These are phyloP conservation scores for Verasper variegatus DNA, from an alignment of 2,113 vertebrate genomes.

Conservation along the genomic window DNA sequence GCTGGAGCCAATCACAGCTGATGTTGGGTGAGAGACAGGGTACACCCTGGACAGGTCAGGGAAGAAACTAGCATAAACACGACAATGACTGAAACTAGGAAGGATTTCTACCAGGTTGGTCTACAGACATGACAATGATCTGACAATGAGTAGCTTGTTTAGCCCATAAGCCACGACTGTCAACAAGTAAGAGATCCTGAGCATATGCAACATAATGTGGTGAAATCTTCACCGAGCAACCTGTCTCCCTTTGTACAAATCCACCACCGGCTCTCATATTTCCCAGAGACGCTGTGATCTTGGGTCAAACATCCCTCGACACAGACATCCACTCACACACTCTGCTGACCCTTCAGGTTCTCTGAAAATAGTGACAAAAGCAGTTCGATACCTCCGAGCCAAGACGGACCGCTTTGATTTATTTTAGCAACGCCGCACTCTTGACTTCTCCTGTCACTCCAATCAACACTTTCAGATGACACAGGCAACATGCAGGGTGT, in stretches of 20 bases:
- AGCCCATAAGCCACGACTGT: slow-evolving; percentile 22
- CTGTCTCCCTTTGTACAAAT: slow-evolving; percentile 51
- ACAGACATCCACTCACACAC: slow-evolving; percentile 37
- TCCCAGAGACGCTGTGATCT: slow-evolving; percentile 39
- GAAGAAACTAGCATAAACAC: slow-evolving; percentile 6
- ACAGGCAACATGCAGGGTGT: slow-evolving; percentile 32
- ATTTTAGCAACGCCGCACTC: slow-evolving; percentile 17
- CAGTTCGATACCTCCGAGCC: slow-evolving; percentile 39
- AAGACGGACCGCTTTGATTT: slow-evolving; percentile 24
- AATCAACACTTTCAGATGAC: slow-evolving; percentile 57
- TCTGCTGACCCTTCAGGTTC: slow-evolving; percentile 52
- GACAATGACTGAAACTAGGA: not conserved
- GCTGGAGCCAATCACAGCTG: not conserved
- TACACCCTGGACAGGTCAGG: not conserved
- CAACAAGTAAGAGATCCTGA: slow-evolving; percentile 39
- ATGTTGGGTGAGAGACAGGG: not conserved
- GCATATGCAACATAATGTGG: slow-evolving; percentile 48
- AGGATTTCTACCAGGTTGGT: not conserved
- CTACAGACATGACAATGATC: slow-evolving; percentile 14
- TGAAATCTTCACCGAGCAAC: slow-evolving; percentile 25
- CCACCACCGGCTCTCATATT: slow-evolving; percentile 36
- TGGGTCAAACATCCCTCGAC: slow-evolving; percentile 49
- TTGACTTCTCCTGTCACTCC: slow-evolving; percentile 48
- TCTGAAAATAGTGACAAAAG: slow-evolving; percentile 53
- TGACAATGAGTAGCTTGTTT: slow-evolving; percentile 17